Conservation (phyloP, 2,888 invertebrate genomes). For the Clivina fossor region DNA sequence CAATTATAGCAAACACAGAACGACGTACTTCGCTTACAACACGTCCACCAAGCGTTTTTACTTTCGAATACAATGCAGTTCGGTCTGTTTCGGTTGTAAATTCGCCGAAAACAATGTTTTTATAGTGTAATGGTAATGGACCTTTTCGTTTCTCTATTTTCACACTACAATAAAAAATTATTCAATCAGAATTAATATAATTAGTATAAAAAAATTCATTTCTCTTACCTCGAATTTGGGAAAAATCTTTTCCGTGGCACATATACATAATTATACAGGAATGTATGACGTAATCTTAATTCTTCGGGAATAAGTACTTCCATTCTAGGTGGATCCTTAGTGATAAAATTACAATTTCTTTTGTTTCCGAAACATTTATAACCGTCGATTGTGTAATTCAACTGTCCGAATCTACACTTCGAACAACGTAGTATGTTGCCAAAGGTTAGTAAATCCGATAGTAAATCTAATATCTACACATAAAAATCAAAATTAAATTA, state of each 20-base stretch:
- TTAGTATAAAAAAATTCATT: neutral
- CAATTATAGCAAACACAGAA: slow-evolving; percentile 24
- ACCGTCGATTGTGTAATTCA: slow-evolving; percentile 12
- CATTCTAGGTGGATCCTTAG: slow-evolving; percentile 1
- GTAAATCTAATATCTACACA: slow-evolving; percentile 18
- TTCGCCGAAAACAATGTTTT: slow-evolving; percentile 17
- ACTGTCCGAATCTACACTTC: slow-evolving; percentile 10
- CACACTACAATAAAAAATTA: neutral
- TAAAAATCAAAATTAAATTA: neutral
- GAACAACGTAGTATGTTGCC: slow-evolving; percentile 10
- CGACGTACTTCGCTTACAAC: slow-evolving; percentile 16
- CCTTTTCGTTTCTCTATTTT: neutral
- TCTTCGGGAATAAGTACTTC: slow-evolving; percentile 15
- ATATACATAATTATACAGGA: slow-evolving; percentile 20
- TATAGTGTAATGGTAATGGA: slow-evolving; percentile 17
- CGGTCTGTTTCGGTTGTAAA: slow-evolving; percentile 11
- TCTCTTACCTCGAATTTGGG: neutral
- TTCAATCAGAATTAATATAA: neutral
- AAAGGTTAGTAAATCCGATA: slow-evolving; percentile 17
- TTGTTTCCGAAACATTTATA: slow-evolving; percentile 20
- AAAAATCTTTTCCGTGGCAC: slow-evolving; percentile 5
- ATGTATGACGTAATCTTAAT: slow-evolving; percentile 13
- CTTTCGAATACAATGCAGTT: slow-evolving; percentile 2
- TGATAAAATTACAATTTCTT: slow-evolving; percentile 2
- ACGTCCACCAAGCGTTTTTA: slow-evolving; percentile 15